Evolutionary conservation across 2,888 invertebrate genomes (phyloP), one percentile per base, ranked within the genome.

Genomic region (Listrodromus nycthemerus): DNA sequence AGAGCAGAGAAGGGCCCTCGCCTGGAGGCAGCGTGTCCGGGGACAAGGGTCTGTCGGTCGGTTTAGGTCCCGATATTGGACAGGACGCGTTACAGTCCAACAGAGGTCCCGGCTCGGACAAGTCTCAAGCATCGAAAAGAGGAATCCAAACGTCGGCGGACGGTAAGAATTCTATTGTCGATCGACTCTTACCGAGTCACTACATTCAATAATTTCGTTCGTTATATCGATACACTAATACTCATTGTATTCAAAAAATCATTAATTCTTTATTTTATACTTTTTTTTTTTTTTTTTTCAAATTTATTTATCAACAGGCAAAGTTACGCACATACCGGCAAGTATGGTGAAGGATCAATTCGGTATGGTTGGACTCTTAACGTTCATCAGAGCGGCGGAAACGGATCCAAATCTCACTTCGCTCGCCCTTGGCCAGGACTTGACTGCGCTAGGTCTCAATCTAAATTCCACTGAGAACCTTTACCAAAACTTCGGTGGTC

Each of bases 311-410:
- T 79, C 93, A 94, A 65, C 93, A 98, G 98, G 98, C 91, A 97
- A 98, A 95, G 98, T 99, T 92, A 98, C 99, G 93, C 99, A 99
- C 95, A 99, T 99, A 95, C 99, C 99, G 86, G 96, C 97, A 89
- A 98, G 98, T 93, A 99, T 99, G 99, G 98, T 99, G 88, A 98
- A 97, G 90, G 99, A 99, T 95, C 99, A 99, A 95, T 99, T 99
- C 94, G 99, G 99, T 90, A 99, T 99, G 95, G 99, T 99, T 88
- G 99, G 99, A 67, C 95, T 99, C 90, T 95, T 99, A 94, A 98
- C 99, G 89, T 99, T 99, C 94, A 99, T 99, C 90, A 96, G 99
- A 93, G 98, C 99, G 87, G 98, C 99, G 85, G 99, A 99, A 94
- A 97, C 98, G 81, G 99, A 99, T 94, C 98, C 98, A 76, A 98